Percentiles rank a stretch among this genome's conserved stretches.
These are phyloP conservation scores for Oplegnathus fasciatus DNA, from an alignment of 2,113 vertebrate species.

Conservation along the genomic window DNA sequence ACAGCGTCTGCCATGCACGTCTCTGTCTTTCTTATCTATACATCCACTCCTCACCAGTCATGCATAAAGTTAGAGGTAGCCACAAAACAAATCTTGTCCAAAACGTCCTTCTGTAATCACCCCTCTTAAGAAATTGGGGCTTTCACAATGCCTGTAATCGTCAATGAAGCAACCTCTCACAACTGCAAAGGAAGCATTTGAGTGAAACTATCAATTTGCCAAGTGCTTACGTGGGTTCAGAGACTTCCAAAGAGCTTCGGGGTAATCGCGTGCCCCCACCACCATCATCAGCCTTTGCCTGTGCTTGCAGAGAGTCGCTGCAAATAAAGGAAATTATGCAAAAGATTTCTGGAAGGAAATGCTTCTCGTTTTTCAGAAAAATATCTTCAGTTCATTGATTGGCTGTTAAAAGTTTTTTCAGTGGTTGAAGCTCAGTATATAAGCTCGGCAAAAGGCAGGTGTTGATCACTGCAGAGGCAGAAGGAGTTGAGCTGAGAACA, in stretches of 20 bases:
- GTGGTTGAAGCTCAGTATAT: conserved; percentile 36
- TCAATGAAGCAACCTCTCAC: conserved; percentile 27
- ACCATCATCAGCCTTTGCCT: conserved; percentile 45
- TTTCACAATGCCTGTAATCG: conserved; percentile 38
- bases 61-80: neutral
- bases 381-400: conserved; percentile 46
- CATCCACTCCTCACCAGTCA: neutral
- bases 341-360: conserved; percentile 38
- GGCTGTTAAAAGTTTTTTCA: conserved; percentile 43
- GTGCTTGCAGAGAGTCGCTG: conserved; percentile 54
- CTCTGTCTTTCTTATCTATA: neutral
- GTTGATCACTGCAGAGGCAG: neutral
- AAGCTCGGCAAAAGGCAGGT: conserved; percentile 19
- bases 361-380: conserved; percentile 17
- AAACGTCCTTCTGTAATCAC: neutral
- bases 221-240: neutral
- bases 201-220: neutral
- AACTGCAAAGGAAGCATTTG: neutral
- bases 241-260: neutral
- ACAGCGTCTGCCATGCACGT: neutral
- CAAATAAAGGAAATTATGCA: conserved; percentile 60
- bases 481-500: conserved; percentile 15
- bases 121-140: neutral
- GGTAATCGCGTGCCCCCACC: conserved; percentile 27
- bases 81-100: neutral